Conservation (phyloP, 2,113 vertebrate species). For the Scopus umbretta region DNA sequence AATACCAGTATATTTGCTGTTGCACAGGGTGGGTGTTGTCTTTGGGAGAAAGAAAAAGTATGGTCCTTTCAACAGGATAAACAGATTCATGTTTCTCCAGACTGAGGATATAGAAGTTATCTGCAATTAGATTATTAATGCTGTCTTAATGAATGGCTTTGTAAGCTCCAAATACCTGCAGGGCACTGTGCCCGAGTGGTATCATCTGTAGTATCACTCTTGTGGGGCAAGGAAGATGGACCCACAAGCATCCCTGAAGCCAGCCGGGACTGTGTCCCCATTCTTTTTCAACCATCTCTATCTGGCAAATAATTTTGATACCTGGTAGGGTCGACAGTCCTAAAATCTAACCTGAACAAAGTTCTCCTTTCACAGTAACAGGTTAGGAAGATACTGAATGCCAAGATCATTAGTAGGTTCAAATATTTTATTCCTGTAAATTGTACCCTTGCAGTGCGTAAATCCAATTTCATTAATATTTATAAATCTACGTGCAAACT, state of each 20-base stretch:
- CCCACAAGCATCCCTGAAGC: neutral
- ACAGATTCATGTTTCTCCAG: neutral
- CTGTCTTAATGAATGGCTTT: neutral
- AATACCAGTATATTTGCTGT: neutral
- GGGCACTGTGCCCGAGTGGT: neutral
- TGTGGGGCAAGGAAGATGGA: neutral
- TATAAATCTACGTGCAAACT: neutral
- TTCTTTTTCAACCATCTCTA: neutral
- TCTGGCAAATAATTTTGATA: neutral
- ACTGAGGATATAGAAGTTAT: neutral
- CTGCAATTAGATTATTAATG: neutral
- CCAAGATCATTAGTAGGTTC: neutral
- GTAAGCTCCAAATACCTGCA: neutral
- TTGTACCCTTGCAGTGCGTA: neutral
- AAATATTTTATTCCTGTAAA: neutral
- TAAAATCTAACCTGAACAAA: neutral
- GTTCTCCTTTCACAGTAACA: neutral
- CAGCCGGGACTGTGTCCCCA: neutral
- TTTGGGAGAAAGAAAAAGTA: neutral
- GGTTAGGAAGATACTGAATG: neutral
- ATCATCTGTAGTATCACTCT: neutral
- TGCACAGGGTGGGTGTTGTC: neutral
- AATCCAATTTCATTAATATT: neutral
- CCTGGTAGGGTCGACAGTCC: neutral
- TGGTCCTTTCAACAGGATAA: neutral